These are phyloP conservation scores for Heterotilapia buettikoferi DNA, from an alignment of 2,113 vertebrate genomes.

Conservation along the genomic window DNA sequence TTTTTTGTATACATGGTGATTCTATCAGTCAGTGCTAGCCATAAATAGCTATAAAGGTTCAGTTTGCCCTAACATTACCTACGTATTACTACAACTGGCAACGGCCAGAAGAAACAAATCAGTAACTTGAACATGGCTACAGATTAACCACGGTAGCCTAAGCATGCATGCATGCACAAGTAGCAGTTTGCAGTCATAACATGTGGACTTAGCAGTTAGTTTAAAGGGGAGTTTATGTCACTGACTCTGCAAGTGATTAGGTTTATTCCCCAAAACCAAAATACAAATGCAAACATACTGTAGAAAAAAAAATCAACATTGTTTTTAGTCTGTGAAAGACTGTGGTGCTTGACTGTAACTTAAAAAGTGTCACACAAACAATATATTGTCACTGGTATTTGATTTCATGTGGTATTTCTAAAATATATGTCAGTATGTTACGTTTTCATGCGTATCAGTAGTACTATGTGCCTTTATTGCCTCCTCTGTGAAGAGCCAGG, in stretches of 20 bases:
- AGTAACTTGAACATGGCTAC: not conserved
- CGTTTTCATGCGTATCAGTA: not conserved
- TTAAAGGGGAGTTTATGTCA: not conserved
- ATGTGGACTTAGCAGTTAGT: not conserved
- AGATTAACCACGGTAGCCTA: not conserved
- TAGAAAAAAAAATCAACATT: not conserved
- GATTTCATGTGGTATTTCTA: not conserved
- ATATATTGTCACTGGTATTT: not conserved
- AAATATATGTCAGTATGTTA: conserved; percentile 51
- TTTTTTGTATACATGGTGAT: not conserved
- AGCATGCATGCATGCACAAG: not conserved
- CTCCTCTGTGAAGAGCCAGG: not conserved
- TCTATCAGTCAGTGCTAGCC: no score
- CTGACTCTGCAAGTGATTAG: not conserved
- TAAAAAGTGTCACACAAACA: not conserved
- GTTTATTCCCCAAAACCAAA: not conserved
- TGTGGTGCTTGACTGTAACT: not conserved
- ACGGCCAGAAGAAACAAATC: not conserved
- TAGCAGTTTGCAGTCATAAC: not conserved
- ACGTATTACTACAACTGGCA: not conserved
- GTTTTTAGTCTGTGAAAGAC: not conserved
- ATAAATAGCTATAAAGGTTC: no score
- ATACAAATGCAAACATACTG: not conserved
- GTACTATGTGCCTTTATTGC: not conserved
- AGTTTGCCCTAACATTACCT: no score